Conservation (phyloP, 2,113 vertebrate genomes). For the Capreolus pygargus region DNA sequence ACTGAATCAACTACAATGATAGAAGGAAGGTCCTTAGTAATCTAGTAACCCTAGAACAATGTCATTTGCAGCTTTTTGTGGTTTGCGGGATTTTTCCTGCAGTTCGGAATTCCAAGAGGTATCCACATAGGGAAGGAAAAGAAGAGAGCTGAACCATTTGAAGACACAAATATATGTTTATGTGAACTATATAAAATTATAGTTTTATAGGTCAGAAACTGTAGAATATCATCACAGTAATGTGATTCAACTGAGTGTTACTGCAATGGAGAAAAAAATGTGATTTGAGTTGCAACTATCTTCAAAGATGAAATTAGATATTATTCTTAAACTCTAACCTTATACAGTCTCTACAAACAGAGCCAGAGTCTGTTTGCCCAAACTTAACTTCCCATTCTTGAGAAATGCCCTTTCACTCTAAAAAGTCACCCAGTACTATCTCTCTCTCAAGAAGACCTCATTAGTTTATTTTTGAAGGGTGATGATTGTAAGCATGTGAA, state of each 20-base stretch:
- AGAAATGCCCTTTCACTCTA: background rate
- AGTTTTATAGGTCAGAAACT: background rate
- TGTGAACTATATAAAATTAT: background rate
- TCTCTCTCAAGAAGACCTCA: background rate
- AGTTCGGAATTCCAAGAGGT: background rate
- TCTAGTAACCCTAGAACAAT: background rate
- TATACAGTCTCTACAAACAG: background rate
- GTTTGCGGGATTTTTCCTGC: background rate
- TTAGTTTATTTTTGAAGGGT: background rate
- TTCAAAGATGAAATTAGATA: background rate
- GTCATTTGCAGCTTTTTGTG: background rate
- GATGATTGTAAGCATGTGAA: background rate
- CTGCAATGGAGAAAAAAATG: background rate
- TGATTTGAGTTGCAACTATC: background rate
- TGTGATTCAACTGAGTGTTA: background rate
- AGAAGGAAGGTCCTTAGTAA: background rate
- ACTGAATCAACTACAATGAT: background rate
- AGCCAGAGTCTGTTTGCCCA: background rate
- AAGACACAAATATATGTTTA: background rate
- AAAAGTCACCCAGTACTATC: background rate
- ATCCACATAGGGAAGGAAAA: background rate
- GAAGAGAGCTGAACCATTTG: background rate
- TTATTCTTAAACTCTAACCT: background rate
- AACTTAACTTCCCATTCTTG: background rate
- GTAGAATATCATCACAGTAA: background rate